Base-by-base conservation (phyloP, 1,140 invertebrate genomes). In the Vanessa tameamea region DNA sequence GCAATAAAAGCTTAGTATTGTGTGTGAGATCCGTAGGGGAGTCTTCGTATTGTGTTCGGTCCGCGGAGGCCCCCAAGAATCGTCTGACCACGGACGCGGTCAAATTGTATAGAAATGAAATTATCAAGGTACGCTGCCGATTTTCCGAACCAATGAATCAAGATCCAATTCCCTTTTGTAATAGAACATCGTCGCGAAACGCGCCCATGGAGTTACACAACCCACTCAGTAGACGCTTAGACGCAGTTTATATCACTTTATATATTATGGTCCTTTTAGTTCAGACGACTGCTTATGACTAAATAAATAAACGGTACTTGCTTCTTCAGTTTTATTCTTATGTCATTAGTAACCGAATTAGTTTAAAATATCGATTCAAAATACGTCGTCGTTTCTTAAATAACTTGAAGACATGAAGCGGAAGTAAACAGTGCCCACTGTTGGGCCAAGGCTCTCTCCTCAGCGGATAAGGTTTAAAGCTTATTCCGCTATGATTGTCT, bases 101-200 rank as follows among this genome's bases (percentile, higher is more conserved):
- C 90, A 92, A 92, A 92, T 92, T 91, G 91, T 92, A 92, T 90
- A 92, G 91, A 92, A 92, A 92, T 92, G 91, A 92, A 92, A 92
- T 92, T 92, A 92, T 92, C 91, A 92, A 92, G 91, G 90, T 92
- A 92, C 90, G 91, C 86, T 91, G 90, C 90, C 91, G 91, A 92
- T 92, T 92, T 92, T 92, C 91, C 90, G 90, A 88, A 87, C 89
- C 91, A 92, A 92, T 92, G 91, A 92, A 92, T 92, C 91, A 92
- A 92, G 87, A 92, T 92, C 91, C 91, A 92, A 92, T 92, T 90
- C 91, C 91, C 91, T 91, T 91, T 92, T 90, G 90, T 92, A 92
- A 92, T 92, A 91, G 90, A 92, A 92, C 89, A 90, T 92, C 87
- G 89, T 90, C 89, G 87, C 90, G 86, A 90, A 85, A 88, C 85